These are phyloP conservation scores for Leptodactylus fallax DNA, from an alignment of 2,797 vertebrate genomes.

Conservation along the genomic window DNA sequence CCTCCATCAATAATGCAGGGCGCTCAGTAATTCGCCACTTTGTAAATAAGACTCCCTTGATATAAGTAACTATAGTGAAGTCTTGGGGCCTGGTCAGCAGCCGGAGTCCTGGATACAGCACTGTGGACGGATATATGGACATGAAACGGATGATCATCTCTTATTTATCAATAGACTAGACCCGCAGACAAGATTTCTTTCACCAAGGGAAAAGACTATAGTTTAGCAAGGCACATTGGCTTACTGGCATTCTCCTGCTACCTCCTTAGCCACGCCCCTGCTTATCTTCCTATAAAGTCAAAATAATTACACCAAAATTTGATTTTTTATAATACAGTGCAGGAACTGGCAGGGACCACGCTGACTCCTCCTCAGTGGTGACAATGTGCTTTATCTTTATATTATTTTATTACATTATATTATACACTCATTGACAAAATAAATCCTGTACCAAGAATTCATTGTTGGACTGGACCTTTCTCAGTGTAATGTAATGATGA, in stretches of 20 bases:
- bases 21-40: neutral
- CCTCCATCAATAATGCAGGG: conserved; percentile 47
- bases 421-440: no score
- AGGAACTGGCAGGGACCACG: no score
- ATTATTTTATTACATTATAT: no score
- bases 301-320: no score
- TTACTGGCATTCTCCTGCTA: neutral
- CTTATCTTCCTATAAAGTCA: no score
- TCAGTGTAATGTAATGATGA: no score
- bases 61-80: neutral
- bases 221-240: neutral
- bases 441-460: no score
- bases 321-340: no score
- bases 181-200: neutral
- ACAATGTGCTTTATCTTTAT: no score
- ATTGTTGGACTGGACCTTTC: no score
- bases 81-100: conserved; percentile 17
- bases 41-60: conserved; percentile 27
- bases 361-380: no score
- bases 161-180: neutral
- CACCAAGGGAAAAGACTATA: neutral
- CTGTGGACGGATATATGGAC: neutral
- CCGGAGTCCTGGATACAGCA: neutral
- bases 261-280: no score
- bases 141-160: neutral